Evolutionary conservation across 2,888 invertebrate species (phyloP).

Genomic region (Amphipyra tragopoginis): DNA sequence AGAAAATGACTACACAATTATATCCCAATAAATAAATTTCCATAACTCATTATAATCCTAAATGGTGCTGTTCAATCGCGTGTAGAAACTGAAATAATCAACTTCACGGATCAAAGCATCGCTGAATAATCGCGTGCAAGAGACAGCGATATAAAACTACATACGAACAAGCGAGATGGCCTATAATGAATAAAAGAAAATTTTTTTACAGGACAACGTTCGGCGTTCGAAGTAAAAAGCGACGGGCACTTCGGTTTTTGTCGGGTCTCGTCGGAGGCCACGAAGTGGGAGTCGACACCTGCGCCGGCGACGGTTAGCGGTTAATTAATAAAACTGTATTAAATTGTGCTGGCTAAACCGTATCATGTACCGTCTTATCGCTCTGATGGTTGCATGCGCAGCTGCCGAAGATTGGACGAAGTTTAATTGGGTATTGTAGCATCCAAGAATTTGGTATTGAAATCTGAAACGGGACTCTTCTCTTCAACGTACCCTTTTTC

Average conservation of each 20-base stretch:
- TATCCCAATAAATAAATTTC: slow-evolving; percentile 2
- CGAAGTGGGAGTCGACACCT: slow-evolving; percentile 46
- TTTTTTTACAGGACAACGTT: slow-evolving; percentile 51
- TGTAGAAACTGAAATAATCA: slow-evolving; percentile 48
- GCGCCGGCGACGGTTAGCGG: slow-evolving; percentile 43
- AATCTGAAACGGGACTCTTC: too few relatives aligned
- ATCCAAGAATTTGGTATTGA: too few relatives aligned
- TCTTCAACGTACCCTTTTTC: too few relatives aligned
- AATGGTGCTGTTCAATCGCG: slow-evolving; percentile 23
- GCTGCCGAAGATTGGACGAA: too few relatives aligned
- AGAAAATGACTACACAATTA: too few relatives aligned
- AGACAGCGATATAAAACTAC: slow-evolving; percentile 9
- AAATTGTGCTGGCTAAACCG: slow-evolving; percentile 12
- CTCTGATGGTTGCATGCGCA: too few relatives aligned
- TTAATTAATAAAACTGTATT: slow-evolving; percentile 33
- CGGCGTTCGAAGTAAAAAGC: slow-evolving; percentile 44
- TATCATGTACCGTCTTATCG: too few relatives aligned
- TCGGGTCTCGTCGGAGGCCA: slow-evolving; percentile 51
- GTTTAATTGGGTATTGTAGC: too few relatives aligned
- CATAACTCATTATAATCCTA: slow-evolving; percentile 29
- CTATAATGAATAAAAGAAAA: slow-evolving; percentile 28
- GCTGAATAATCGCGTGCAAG: slow-evolving; percentile 28
- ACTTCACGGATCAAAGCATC: slow-evolving; percentile 52
- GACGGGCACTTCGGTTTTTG: slow-evolving; percentile 56
- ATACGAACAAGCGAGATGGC: slow-evolving; percentile 18